Base-by-base conservation (phyloP, 2,888 invertebrate species). In the Scaptomyza tumidula region DNA sequence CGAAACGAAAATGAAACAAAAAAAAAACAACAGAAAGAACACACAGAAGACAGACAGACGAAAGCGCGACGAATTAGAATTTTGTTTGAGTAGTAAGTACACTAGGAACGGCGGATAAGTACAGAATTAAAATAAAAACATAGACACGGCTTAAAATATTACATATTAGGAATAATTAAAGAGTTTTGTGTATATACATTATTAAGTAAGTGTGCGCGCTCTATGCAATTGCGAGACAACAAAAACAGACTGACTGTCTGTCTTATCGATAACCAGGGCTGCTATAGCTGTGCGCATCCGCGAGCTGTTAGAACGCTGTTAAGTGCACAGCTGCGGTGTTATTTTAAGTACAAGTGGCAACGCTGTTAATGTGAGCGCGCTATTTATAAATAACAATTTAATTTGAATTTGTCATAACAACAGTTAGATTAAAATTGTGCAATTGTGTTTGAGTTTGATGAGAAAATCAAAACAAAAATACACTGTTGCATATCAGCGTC, bases 11-110 rank as follows among this genome's bases (percentile, higher is more conserved):
- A 52, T 9, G 39, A n/a, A 33, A 60, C 35, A 37, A 39, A 31
- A 9, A 48, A 33, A 19, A 27, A 33, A 27, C 60, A 50, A 35
- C 56, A 37, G 39, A 35, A 59, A 37, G 39, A 39, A 41, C 24
- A 37, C 45, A 64, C 41, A 54, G 33, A 41, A 29, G 53, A 69
- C 49, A 61, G 57, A 49, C 46, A 55, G 37, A 58, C 54, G 35
- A 43, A 45, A 49, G 31, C 56, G 29, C 61, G 54, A 69, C 43
- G 55, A 55, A 43, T 46, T 50, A 58, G 13, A 55, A 44, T 10
- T 56, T n/a, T 46, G 33, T 14, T 29, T 35, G 55, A 24, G 73
- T 75, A 78, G 73, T 75, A 78, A 78, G 75, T 75, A 78, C 75
- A 37, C 56, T 62, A 52, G 11, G 14, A 52, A 11, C 52, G 37